phyloP scores from a whole-genome alignment of 2,888 invertebrate genomes.

The Oscheius sp. region DNA sequence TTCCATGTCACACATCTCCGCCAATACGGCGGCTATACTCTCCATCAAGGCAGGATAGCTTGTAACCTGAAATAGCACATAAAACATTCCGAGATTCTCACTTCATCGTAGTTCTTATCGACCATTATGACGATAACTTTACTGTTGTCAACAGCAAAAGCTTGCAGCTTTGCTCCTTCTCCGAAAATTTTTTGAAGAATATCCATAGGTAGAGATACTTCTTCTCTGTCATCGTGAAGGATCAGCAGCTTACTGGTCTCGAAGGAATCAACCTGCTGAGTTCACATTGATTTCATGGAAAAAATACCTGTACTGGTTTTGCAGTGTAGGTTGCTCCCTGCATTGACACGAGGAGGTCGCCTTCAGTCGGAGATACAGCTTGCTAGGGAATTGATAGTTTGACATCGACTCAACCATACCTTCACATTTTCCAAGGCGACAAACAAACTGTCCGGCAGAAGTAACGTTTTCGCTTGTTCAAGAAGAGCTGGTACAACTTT shows the following conservation, averaged over 20 bases:
- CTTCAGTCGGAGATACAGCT: neutral
- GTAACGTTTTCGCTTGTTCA: neutral
- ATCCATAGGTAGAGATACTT: slow-evolving; percentile 11
- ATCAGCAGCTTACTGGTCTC: neutral
- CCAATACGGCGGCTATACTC: slow-evolving; percentile 1
- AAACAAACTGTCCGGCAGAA: neutral
- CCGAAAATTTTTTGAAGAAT: neutral
- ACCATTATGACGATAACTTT: slow-evolving; percentile 16
- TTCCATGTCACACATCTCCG: slow-evolving; percentile 26
- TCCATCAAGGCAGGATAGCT: neutral
- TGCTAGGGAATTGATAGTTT: neutral
- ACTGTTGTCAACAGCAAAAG: slow-evolving; percentile 1
- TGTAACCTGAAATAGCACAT: slow-evolving; percentile 1
- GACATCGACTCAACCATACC: neutral
- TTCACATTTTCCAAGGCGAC: slow-evolving; percentile 7
- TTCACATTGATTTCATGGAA: neutral
- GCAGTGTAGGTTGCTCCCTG: slow-evolving; percentile 4
- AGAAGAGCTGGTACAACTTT: slow-evolving; percentile 1
- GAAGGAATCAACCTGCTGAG: slow-evolving; percentile 5
- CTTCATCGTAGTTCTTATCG: slow-evolving; percentile 14
- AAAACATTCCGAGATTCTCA: neutral
- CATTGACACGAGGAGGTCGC: neutral
- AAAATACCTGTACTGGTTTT: neutral
- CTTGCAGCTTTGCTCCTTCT: slow-evolving; percentile 3
- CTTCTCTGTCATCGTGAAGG: neutral